Percentiles rank a stretch among this genome's conserved stretches.
These are phyloP conservation scores for Ammodytes dubius DNA, from an alignment of 2,113 vertebrate species.

Conservation along the genomic window DNA sequence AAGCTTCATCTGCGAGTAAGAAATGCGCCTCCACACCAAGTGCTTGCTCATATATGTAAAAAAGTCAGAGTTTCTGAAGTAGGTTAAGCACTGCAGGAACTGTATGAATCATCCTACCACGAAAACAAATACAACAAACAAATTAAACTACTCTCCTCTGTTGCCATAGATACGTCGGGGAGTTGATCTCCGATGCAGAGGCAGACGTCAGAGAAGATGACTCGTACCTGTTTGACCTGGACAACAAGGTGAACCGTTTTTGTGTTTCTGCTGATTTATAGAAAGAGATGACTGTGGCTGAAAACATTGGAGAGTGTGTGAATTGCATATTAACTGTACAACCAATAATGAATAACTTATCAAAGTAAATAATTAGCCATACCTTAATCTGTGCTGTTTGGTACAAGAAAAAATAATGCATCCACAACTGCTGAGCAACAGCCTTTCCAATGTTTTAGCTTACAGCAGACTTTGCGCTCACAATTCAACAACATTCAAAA, in stretches of 20 bases:
- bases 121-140: background rate
- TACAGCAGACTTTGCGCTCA: background rate
- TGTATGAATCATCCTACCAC: no score
- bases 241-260: constrained; percentile 89
- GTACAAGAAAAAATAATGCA: background rate
- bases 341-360: background rate
- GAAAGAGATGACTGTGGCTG: background rate
- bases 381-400: background rate
- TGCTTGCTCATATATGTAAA: background rate
- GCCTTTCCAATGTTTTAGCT: background rate
- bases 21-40: background rate
- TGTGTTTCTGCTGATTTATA: background rate
- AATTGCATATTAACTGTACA: background rate
- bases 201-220: constrained; percentile 95
- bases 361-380: background rate
- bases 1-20: constrained; percentile 96
- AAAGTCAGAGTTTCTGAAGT: background rate
- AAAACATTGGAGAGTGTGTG: background rate
- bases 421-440: background rate
- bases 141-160: background rate
- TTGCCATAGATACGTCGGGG: constrained; percentile 89
- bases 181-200: constrained; percentile 94
- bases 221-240: constrained; percentile 94
- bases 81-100: no score
- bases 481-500: no score